Evolutionary conservation across 2,888 invertebrate genomes (phyloP).

Genomic region (Mesorhabditis belari): DNA sequence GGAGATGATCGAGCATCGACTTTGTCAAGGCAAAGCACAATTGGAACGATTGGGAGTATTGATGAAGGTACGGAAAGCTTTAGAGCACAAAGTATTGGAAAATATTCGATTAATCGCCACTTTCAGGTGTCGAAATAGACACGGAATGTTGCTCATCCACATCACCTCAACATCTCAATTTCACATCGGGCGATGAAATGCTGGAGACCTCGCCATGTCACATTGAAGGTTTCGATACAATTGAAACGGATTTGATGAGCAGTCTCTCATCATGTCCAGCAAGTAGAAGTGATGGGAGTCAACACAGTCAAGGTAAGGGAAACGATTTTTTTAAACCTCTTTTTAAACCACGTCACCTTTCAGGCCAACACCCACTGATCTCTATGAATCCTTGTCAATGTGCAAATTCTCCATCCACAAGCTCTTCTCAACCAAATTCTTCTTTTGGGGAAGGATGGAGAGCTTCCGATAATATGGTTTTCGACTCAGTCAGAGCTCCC

Average conservation of each 20-base stretch:
- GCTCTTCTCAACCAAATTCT: conserved; percentile 2
- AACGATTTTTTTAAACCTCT: neutral
- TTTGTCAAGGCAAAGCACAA: conserved; percentile 36
- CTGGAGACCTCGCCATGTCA: neutral
- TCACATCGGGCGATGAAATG: conserved; percentile 3
- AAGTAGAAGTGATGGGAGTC: conserved; percentile 5
- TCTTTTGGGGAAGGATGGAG: conserved; percentile 55
- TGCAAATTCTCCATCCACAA: neutral
- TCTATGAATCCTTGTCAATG: neutral
- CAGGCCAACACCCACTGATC: neutral
- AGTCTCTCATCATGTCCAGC: conserved; percentile 44
- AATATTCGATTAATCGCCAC: no score
- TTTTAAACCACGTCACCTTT: neutral
- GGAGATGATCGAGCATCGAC: conserved; percentile 3
- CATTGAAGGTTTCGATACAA: neutral
- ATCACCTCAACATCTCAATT: conserved; percentile 6
- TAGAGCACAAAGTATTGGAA: conserved; percentile 17
- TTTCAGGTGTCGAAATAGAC: no score
- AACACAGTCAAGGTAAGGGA: conserved; percentile 4
- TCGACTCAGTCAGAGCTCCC: conserved; percentile 17
- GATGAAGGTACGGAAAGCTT: conserved; percentile 56
- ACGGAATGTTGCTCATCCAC: no score
- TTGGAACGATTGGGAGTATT: conserved; percentile 54
- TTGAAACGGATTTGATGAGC: conserved; percentile 54
- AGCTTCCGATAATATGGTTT: conserved; percentile 54